These are phyloP conservation scores for Procavia capensis DNA, from an alignment of 2,113 vertebrate species.

Conservation along the genomic window DNA sequence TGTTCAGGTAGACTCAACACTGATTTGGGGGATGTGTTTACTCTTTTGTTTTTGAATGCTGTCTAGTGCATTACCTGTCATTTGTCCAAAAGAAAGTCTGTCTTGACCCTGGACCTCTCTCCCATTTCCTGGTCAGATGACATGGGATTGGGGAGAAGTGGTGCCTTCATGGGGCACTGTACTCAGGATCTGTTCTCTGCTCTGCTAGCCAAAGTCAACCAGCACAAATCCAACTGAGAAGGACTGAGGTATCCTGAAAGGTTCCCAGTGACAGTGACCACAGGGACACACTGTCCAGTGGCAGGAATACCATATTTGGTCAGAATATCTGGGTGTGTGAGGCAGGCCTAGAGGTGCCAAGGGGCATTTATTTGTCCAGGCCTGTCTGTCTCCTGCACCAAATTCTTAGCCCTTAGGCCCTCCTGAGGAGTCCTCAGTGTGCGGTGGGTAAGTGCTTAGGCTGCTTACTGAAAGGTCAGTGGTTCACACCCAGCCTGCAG, in stretches of 20 bases:
- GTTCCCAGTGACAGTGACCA: background rate
- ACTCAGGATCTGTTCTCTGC: background rate
- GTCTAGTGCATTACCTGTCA: background rate
- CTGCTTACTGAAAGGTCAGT: too few species aligned
- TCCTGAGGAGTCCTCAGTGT: background rate
- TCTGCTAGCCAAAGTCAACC: background rate
- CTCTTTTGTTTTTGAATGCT: background rate
- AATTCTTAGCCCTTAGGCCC: background rate
- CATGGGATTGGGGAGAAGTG: background rate
- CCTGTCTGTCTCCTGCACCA: too few species aligned
- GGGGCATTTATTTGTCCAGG: background rate
- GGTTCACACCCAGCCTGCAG: background rate
- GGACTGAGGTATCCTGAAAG: background rate
- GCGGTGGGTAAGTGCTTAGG: too few species aligned
- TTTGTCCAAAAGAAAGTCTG: conserved; percentile 1
- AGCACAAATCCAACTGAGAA: background rate
- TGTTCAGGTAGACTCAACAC: conserved; percentile 11
- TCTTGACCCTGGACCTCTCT: conserved; percentile 10
- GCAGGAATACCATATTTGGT: background rate
- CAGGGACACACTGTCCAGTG: background rate
- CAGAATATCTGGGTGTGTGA: too few species aligned
- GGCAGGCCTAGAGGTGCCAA: background rate
- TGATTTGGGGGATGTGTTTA: conserved; percentile 5
- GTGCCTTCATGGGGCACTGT: background rate
- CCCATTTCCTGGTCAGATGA: conserved; percentile 7